Conservation (phyloP, 2,888 invertebrate genomes). For the Thysanoteuthis rhombus region DNA sequence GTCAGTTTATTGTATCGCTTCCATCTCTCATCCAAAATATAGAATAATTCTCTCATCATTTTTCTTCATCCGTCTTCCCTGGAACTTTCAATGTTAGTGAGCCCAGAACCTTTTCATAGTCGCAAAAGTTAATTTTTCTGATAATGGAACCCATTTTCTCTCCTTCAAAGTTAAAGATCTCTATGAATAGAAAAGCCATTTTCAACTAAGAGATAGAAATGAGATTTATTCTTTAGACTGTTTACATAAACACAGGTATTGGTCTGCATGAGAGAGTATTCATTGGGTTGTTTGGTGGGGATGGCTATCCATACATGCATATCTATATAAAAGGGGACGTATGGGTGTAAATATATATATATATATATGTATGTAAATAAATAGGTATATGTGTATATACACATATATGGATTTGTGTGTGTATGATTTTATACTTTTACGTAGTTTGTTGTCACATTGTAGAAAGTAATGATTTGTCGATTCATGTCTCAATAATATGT, state of each 20-base stretch:
- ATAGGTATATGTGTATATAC: too few species aligned
- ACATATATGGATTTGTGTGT: too few species aligned
- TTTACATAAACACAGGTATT: constrained; percentile 12
- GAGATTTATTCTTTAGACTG: constrained; percentile 12
- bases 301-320: not conserved
- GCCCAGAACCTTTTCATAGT: not conserved
- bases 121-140: not conserved
- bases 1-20: not conserved
- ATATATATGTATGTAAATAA: too few species aligned
- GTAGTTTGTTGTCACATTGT: too few species aligned
- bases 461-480: not conserved
- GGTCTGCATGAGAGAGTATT: not conserved
- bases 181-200: not conserved
- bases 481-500: not conserved
- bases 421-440: not conserved
- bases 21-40: not conserved
- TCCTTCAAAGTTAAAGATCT: constrained; percentile 12
- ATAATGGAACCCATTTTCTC: not conserved
- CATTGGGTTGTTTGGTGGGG: not conserved
- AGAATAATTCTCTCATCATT: not conserved
- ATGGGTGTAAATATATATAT: too few species aligned
- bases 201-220: not conserved
- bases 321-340: not conserved
- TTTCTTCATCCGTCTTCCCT: not conserved
- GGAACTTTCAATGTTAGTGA: not conserved